A percentile compares a stretch with the other conserved stretches of the same genome.
These are phyloP conservation scores for Platerodrilus igneus DNA, from an alignment of 2,888 invertebrate genomes.

Conservation along the genomic window DNA sequence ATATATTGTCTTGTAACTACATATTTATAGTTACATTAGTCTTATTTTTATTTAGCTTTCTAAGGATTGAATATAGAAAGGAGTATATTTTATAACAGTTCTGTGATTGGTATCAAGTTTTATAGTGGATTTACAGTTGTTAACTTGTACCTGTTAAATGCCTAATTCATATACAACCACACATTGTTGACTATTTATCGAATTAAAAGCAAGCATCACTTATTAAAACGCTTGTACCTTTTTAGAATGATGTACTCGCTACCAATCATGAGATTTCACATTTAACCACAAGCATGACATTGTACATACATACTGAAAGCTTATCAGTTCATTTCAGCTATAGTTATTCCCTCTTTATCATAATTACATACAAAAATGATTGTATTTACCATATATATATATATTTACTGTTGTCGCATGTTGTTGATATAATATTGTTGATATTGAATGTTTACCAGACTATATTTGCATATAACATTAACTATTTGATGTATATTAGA, in stretches of 20 bases:
- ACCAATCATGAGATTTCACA: constrained; percentile 34
- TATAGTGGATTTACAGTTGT: constrained; percentile 9
- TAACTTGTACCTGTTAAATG: constrained; percentile 17
- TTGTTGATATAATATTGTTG: constrained; percentile 51
- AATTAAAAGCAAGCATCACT: no score
- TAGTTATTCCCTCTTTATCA: constrained; percentile 41
- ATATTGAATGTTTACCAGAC: constrained; percentile 42
- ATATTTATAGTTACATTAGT: no score
- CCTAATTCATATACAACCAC: constrained; percentile 11
- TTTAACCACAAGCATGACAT: constrained; percentile 34
- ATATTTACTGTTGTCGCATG: constrained; percentile 49
- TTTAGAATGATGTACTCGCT: constrained; percentile 25
- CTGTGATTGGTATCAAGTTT: constrained; percentile 21
- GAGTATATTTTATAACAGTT: constrained; percentile 7
- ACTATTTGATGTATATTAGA: constrained; percentile 32
- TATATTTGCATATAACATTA: constrained; percentile 39
- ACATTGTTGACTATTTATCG: no score
- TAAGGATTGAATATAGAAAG: not conserved
- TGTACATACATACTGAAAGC: constrained; percentile 41
- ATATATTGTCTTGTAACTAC: not conserved
- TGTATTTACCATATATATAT: constrained; percentile 35
- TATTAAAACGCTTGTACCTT: constrained; percentile 6
- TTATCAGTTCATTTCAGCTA: constrained; percentile 35
- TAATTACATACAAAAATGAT: constrained; percentile 34
- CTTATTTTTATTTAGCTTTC: no score